Percentiles rank a stretch among this genome's conserved stretches.
phyloP scores from a whole-genome alignment of 2,797 vertebrate species.

The Falco rusticolus region DNA sequence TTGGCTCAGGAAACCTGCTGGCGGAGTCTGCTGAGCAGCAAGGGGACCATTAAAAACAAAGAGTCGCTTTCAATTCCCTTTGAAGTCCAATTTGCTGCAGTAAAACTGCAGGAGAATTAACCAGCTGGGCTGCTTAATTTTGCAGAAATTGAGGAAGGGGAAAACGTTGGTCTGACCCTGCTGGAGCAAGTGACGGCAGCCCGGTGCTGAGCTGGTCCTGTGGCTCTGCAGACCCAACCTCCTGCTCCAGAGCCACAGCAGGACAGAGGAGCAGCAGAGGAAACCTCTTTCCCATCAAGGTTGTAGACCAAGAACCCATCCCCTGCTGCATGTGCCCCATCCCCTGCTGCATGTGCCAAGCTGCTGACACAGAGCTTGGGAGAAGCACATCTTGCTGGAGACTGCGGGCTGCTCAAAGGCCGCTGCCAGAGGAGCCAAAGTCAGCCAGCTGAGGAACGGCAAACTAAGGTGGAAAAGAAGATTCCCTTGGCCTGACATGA shows the following conservation, averaged over 20 bases:
- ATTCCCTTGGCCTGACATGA: neutral
- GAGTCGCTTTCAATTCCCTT: slow-evolving; percentile 75
- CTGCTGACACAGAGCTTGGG: neutral
- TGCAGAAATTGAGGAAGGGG: slow-evolving; percentile 35
- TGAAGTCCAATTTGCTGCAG: slow-evolving; percentile 76
- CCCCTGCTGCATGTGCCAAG: neutral
- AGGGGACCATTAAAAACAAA: slow-evolving; percentile 73
- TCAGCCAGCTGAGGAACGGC: neutral
- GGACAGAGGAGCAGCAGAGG: neutral
- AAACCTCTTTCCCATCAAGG: neutral
- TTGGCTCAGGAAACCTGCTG: slow-evolving; percentile 66
- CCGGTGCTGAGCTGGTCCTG: neutral
- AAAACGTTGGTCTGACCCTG: neutral
- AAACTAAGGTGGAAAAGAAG: neutral
- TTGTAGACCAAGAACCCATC: neutral
- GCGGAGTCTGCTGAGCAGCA: slow-evolving; percentile 19
- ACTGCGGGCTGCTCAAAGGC: neutral
- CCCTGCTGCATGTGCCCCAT: neutral
- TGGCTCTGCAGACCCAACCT: neutral
- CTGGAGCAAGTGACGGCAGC: neutral
- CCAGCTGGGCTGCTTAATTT: slow-evolving; percentile 51
- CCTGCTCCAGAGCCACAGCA: neutral
- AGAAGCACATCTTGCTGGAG: neutral
- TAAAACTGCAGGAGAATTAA: slow-evolving; percentile 67
- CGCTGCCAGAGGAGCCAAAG: neutral